Base-by-base conservation (phyloP, 2,888 invertebrate genomes). In the Xestia ashworthii region DNA sequence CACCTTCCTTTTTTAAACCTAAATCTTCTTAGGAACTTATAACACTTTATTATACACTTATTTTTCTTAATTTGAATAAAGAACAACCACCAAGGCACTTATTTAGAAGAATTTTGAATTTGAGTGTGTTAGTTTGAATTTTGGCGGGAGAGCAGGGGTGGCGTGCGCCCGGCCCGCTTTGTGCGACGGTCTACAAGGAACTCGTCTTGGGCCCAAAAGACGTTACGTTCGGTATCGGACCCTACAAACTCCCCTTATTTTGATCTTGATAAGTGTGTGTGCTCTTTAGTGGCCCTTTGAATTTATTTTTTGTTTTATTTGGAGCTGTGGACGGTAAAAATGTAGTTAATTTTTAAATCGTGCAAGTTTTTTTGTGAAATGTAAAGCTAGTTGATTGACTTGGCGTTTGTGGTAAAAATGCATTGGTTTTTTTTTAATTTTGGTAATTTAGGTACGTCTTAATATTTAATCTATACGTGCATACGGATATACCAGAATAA, bases 201-300 rank as follows among this genome's bases (percentile, higher is more conserved):
- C 96, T 96, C 94, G 90, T 86, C 94, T 96, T 92, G 92, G 94
- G 94, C 93, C 91, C 89, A 91, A 96, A 96, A 96, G 96, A 96
- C 96, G 96, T 96, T 96, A 95, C 92, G 92, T 90, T 90, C 71
- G 86, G 62, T 76, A 80, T 82, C 89, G 89, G 92, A 91, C 96
- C 96, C 96, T 94, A 93, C 93, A 91, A 91, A 92, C 92, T 95
- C 95, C 95, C 94, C 91, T 92, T 91, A 90, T 93, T n/a, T 95
- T 93, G 92, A 91, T 90, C 93, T 91, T 91, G 94, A 95, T 94
- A 95, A 94, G 91, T 87, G 88, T 78, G 81, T 91, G 93, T 90
- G 92, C 91, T 93, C 89, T 93, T 89, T 91, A 94, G 93, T 94
- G 93, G 93, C 92, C 80, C 79, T 89, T 73, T 58, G 74, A 19